Evolutionary conservation across 2,888 invertebrate genomes (phyloP), one percentile per base, ranked within the genome.

Genomic region (Dolichomitus sp.): DNA sequence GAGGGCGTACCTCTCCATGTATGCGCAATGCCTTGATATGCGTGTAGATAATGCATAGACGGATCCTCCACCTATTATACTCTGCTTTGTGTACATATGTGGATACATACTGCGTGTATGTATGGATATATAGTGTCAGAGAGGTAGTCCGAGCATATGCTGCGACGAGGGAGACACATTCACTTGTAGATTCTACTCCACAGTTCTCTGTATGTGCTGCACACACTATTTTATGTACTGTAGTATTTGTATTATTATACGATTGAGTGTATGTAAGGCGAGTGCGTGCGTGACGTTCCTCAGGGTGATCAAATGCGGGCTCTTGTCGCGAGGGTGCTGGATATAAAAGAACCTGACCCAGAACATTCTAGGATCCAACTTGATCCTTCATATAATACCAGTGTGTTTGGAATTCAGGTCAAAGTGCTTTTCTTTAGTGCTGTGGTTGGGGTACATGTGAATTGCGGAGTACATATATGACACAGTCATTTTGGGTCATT

Each of bases 171-270:
- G 50, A 74, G 74, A 52, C 33, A 70, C 45, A 52, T 78, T 74
- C 77, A 78, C 81, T 81, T 74, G 81, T 81, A 48, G 78, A 81
- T 78, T 70, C 57, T 52, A 52, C 50, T 42, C 5, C 59, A 14
- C 27, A 23, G 33, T 23, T 23, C n/a, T 68, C 19, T 11, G 33
- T 40, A 54, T 59, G 40, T 59, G 19, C 59, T 50, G 27, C 17
- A 33, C 19, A 33, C 40, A 12, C 23, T 27, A 52, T 9, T 61
- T 69, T 69, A n/a, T 50, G 40, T 57, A 7, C 19, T 27, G 3
- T 23, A 12, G 37, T 54, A 72, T 78, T 70, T 63, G 54, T 59
- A 68, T 79, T 73, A 61, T 74, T 68, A n/a, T 78, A 65, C 42
- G 45, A 70, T 70, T 54, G 69, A 52, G 50, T 63, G 61, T 61